Evolutionary conservation across 2,113 vertebrate genomes (phyloP).

Genomic region (Nibea coibor): DNA sequence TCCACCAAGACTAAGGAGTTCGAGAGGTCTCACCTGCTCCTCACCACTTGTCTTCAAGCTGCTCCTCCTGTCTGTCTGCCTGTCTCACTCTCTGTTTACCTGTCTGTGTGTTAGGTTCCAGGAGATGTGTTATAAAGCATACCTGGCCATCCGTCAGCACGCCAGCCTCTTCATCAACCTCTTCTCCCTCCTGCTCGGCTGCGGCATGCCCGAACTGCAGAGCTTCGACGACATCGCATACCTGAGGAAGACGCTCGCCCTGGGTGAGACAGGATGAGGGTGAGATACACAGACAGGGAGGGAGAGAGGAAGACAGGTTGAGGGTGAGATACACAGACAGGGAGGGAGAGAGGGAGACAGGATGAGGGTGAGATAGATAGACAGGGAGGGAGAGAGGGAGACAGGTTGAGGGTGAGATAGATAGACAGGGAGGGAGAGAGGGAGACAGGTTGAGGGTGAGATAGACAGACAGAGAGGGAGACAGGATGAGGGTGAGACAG

Average conservation of each 20-base stretch:
- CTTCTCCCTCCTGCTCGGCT: constrained; percentile 94
- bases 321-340: not conserved
- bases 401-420: too few relatives aligned
- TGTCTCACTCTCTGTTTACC: constrained; percentile 10
- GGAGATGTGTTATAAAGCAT: constrained; percentile 96
- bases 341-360: not conserved
- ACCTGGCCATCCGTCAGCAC: constrained; percentile 93
- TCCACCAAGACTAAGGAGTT: constrained; percentile 87
- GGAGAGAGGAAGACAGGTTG: not conserved
- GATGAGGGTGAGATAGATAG: not conserved
- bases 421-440: too few relatives aligned
- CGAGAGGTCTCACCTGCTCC: constrained; percentile 79
- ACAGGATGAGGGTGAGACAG: too few relatives aligned
- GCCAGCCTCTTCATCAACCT: constrained; percentile 97
- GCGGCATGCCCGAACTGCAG: constrained; percentile 95
- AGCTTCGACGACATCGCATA: constrained; percentile 96
- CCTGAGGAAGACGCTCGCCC: constrained; percentile 93
- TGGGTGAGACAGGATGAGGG: constrained; percentile 71
- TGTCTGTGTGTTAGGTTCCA: constrained; percentile 86
- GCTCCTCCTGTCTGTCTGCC: not conserved
- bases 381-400: too few relatives aligned
- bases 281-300: not conserved
- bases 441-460: too few relatives aligned
- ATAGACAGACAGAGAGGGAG: too few relatives aligned
- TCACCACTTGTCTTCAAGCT: constrained; percentile 6